A percentile compares a stretch with the other conserved stretches of the same genome.
Conservation (phyloP, 64 coral and sea anemone species). For the Montipora foliosa region DNA sequence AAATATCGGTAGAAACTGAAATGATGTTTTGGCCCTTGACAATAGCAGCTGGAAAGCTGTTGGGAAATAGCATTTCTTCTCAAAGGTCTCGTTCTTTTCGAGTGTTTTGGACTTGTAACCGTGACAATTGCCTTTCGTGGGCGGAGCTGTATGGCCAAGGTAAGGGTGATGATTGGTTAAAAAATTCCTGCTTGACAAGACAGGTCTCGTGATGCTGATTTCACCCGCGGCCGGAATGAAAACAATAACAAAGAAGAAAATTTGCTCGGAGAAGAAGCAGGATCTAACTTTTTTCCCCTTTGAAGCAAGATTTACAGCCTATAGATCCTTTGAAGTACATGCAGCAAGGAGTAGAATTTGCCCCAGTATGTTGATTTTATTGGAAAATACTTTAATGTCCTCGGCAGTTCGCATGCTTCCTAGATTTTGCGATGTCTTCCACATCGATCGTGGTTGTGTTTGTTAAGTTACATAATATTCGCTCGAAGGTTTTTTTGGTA, state of each 20-base stretch:
- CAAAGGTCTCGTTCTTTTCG: conserved; percentile 33
- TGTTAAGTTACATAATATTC: conserved; percentile 26
- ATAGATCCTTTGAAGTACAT: conserved; percentile 59
- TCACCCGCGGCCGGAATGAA: conserved; percentile 81
- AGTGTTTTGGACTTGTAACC: conserved; percentile 58
- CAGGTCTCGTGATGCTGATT: conserved; percentile 95
- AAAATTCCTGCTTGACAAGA: conserved; percentile 67
- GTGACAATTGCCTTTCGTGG: conserved; percentile 70
- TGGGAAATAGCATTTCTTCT: background rate
- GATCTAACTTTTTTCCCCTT: conserved; percentile 6
- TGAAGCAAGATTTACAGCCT: conserved; percentile 30
- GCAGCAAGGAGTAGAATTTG: conserved; percentile 82
- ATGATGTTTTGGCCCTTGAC: background rate
- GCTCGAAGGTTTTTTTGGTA: background rate
- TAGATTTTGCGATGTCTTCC: conserved; percentile 20
- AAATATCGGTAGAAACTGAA: background rate
- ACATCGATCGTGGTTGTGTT: background rate
- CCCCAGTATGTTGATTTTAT: conserved; percentile 76
- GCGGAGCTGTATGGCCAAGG: conserved; percentile 85
- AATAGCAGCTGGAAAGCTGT: background rate
- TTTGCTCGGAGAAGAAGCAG: conserved; percentile 42
- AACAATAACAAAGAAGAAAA: conserved; percentile 98
- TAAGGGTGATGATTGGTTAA: conserved; percentile 82
- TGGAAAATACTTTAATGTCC: background rate
- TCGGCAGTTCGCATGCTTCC: background rate